Conservation (phyloP, 2,888 invertebrate genomes). For the Pyrgus malvae region DNA sequence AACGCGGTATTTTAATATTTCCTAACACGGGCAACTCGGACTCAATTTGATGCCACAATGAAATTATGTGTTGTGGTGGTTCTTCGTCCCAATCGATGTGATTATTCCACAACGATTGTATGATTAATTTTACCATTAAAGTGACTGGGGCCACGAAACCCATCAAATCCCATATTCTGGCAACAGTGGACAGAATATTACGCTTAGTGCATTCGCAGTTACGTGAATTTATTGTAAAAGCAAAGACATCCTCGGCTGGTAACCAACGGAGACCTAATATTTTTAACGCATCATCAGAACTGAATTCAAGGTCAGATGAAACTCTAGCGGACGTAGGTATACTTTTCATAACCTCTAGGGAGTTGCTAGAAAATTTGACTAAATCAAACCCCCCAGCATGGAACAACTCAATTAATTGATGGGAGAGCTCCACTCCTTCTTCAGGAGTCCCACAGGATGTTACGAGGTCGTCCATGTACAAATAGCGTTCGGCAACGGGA, state of each 20-base stretch:
- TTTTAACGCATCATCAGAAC: constrained; percentile 4
- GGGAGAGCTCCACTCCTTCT: constrained; percentile 19
- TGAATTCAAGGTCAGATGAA: not conserved
- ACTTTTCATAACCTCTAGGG: not conserved
- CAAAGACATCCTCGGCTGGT: constrained; percentile 2
- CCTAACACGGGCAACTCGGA: not conserved
- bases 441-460: constrained; percentile 10
- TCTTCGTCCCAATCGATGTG: constrained; percentile 1
- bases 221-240: constrained; percentile 1
- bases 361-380: not conserved
- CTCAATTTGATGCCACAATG: not conserved
- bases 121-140: constrained; percentile 5
- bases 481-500: not conserved
- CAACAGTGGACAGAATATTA: constrained; percentile 3
- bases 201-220: constrained; percentile 6
- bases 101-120: not conserved
- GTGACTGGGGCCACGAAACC: constrained; percentile 12
- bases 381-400: constrained; percentile 4
- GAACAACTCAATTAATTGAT: constrained; percentile 10
- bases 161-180: constrained; percentile 14
- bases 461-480: constrained; percentile 7
- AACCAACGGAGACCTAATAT: constrained; percentile 21
- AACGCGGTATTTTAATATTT: constrained; percentile 1
- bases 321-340: not conserved
- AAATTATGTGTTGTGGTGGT: not conserved